Conservation (phyloP, 1,140 invertebrate genomes). For the Carposina sasakii region DNA sequence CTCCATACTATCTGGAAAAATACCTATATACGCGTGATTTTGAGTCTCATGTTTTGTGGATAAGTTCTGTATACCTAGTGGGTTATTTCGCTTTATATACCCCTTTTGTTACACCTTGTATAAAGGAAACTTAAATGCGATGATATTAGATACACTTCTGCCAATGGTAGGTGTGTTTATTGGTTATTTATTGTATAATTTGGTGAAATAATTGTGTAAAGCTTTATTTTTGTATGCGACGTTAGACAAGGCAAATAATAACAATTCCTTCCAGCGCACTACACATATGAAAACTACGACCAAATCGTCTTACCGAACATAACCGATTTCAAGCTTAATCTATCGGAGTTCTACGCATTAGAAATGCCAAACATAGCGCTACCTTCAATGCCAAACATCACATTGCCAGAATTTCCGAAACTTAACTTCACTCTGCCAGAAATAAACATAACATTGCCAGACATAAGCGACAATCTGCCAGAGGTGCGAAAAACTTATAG, state of each 20-base stretch:
- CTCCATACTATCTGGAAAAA: too few species aligned
- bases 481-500: conserved; percentile 52
- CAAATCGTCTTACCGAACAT: conserved; percentile 54
- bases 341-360: conserved; percentile 40
- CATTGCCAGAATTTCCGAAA: conserved; percentile 30
- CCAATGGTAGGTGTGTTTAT: background rate
- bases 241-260: background rate
- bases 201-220: background rate
- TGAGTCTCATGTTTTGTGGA: too few species aligned
- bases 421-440: conserved; percentile 43
- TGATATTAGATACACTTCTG: too few species aligned
- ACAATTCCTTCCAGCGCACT: conserved; percentile 61
- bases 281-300: conserved; percentile 67
- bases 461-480: conserved; percentile 40
- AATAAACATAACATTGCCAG: conserved; percentile 54
- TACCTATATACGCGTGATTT: too few species aligned
- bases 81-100: too few species aligned
- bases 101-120: too few species aligned
- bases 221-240: background rate
- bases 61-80: too few species aligned
- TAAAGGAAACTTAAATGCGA: too few species aligned
- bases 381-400: conserved; percentile 44
- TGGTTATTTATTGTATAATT: background rate
- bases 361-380: conserved; percentile 38
- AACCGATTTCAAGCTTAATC: conserved; percentile 54